Conservation (phyloP, 2,797 vertebrate species). For the Coreius guichenoti region DNA sequence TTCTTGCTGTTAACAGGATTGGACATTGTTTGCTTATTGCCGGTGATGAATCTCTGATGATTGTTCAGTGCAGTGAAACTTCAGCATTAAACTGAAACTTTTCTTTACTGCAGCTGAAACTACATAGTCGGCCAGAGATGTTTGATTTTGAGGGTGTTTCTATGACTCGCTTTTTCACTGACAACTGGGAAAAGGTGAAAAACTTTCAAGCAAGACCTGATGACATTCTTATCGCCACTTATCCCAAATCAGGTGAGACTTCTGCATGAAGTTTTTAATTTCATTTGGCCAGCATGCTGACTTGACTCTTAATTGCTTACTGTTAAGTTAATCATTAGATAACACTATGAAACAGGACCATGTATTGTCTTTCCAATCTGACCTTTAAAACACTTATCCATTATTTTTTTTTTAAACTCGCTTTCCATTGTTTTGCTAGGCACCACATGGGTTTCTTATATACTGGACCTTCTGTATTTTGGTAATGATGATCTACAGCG, state of each 20-base stretch:
- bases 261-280: background rate
- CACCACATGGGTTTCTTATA: slow-evolving; percentile 74
- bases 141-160: slow-evolving; percentile 64
- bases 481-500: slow-evolving; percentile 56
- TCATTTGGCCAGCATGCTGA: background rate
- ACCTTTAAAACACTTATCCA: background rate
- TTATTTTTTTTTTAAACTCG: background rate
- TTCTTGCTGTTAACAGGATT: too few relatives aligned
- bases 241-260: slow-evolving; percentile 72
- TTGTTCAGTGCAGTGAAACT: background rate
- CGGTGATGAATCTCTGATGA: too few relatives aligned
- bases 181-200: slow-evolving; percentile 64
- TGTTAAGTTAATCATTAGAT: background rate
- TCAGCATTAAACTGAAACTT: background rate
- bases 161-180: slow-evolving; percentile 61
- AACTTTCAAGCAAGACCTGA: slow-evolving; percentile 64
- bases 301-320: background rate
- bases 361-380: background rate
- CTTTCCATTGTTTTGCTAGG: slow-evolving; percentile 56
- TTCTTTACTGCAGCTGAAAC: slow-evolving; percentile 22
- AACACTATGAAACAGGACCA: background rate
- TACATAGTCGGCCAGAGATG: slow-evolving; percentile 50
- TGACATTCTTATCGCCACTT: slow-evolving; percentile 62
- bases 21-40: too few relatives aligned
- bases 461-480: slow-evolving; percentile 74